phyloP scores from a whole-genome alignment of 1,140 invertebrate genomes.

The Platyscapa corneri region DNA sequence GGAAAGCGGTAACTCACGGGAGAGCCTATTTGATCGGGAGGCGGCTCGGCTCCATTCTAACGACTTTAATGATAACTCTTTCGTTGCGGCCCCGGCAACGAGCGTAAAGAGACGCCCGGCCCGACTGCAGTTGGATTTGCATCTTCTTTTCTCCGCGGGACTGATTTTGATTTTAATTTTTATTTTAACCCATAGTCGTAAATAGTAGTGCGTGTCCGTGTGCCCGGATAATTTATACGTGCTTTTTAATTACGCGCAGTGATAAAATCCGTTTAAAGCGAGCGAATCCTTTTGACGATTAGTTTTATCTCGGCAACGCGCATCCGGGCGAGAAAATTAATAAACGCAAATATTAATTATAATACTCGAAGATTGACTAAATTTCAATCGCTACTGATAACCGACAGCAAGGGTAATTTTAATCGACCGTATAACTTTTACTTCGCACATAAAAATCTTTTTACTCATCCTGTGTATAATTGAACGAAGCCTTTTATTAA shows the following conservation, averaged over 20 bases:
- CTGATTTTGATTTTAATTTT: conserved; percentile 37
- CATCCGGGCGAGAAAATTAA: not conserved
- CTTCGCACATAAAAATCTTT: too few species aligned
- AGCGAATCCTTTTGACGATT: conserved; percentile 2
- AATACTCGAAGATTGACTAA: not conserved
- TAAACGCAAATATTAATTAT: not conserved
- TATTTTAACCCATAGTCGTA: conserved; percentile 17
- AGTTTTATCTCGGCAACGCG: not conserved
- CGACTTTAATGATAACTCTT: conserved; percentile 41
- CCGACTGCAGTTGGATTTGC: not conserved
- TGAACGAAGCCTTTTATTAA: too few species aligned
- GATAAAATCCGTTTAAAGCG: not conserved
- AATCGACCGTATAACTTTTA: too few species aligned
- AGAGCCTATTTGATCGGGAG: conserved; percentile 36
- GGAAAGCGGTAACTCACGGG: conserved; percentile 45
- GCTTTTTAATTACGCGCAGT: not conserved
- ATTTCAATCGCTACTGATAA: not conserved
- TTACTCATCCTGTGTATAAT: too few species aligned
- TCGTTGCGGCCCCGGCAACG: not conserved
- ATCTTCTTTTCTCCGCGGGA: conserved; percentile 13
- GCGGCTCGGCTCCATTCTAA: not conserved
- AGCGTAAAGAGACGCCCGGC: not conserved
- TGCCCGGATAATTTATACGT: not conserved
- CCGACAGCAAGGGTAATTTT: too few species aligned
- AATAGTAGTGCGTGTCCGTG: not conserved